Evolutionary conservation across 2,113 vertebrate species (phyloP), one percentile per base, ranked within the genome.

Genomic region (Turnix velox): DNA sequence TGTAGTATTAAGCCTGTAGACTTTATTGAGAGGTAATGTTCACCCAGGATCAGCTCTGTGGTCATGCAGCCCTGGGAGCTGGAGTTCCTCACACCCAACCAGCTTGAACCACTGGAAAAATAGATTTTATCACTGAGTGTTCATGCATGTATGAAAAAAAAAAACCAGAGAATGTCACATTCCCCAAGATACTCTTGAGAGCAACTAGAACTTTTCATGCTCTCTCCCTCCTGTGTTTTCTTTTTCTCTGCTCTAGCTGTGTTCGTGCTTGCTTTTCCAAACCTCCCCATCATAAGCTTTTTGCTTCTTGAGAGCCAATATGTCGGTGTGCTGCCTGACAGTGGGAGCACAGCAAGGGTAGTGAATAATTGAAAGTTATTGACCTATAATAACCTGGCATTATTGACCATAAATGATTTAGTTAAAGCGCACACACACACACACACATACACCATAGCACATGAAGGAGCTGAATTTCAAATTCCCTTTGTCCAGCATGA

Each of bases 281-380:
- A 95, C 69, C 83, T 94, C 95, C 95, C 83, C 81, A 92, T 95
- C 94, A 90, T 66, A 81, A 96, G 84, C 59, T 92, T 92, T 97
- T 96, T 95, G 81, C 92, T 96, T 96, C 91, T 88, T 28, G 3
- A 93, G 89, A 96, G 77, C 81, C 63, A 66, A 94, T 88, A 83
- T 76, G 69, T 87, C 1, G n/a, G 84, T 94, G 87, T 95, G 81
- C 78, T 93, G 89, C 78, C 81, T 94, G 94, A 94, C 92, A 87
- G 91, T 93, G 67, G 81, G 90, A 96, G 90, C 95, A 90, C 89
- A 88, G 92, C 84, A 94, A 93, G 77, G 78, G 91, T 94, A 87
- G 95, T 96, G 94, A 97, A 97, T 97, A 96, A 97, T 96, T 96
- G 92, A 97, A 97, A 94, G 95, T 95, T 97, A 97, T 97, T 96